These are phyloP conservation scores for Ctenoplectra terminalis DNA, from an alignment of 1,140 invertebrate genomes.

Conservation along the genomic window DNA sequence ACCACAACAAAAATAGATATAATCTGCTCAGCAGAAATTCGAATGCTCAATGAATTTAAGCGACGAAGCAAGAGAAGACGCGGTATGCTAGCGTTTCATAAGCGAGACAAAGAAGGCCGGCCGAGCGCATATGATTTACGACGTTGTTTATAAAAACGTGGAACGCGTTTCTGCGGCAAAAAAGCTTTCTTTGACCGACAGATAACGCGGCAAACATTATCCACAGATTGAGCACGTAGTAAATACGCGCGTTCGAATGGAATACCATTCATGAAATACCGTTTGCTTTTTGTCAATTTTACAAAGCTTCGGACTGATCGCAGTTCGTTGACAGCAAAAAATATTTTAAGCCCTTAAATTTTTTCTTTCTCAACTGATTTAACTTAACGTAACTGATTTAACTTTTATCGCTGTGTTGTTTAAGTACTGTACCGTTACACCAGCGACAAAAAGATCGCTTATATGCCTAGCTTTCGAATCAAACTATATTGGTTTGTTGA, in stretches of 20 bases:
- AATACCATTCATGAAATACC: constrained; percentile 22
- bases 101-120: background rate
- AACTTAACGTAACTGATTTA: too few relatives aligned
- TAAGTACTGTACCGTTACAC: too few relatives aligned
- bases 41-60: background rate
- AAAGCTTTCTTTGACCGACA: background rate
- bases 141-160: constrained; percentile 21
- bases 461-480: too few relatives aligned
- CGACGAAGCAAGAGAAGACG: background rate
- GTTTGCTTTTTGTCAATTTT: background rate
- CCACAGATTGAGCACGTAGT: constrained; percentile 15
- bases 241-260: constrained; percentile 11
- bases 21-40: background rate
- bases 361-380: too few relatives aligned
- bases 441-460: too few relatives aligned
- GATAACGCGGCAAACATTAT: constrained; percentile 3
- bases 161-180: background rate
- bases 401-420: too few relatives aligned
- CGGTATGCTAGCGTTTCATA: background rate
- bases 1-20: too few relatives aligned
- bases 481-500: too few relatives aligned
- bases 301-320: background rate
- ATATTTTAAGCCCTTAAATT: too few relatives aligned
- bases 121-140: constrained; percentile 8
- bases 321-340: constrained; percentile 2